Base-by-base conservation (phyloP, 2,888 invertebrate genomes). In the Copidosoma aretas region DNA sequence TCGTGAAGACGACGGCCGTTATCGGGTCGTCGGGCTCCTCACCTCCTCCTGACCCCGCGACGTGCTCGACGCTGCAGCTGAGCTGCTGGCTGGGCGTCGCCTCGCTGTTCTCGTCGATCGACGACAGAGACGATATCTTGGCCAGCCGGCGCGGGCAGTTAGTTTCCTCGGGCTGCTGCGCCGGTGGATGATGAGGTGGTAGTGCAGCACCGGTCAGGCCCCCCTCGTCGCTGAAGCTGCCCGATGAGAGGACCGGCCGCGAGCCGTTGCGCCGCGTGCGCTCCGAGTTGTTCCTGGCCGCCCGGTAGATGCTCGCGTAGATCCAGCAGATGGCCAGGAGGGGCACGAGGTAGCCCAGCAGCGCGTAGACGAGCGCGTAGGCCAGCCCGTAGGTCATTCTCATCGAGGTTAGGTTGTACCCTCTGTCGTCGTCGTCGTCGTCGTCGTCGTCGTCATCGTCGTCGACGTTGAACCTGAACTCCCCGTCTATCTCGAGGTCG, bases 221-320 rank as follows among this genome's bases (percentile, higher is more conserved):
- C 17, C 24, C 46, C 52, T 39, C 24, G 56, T 83, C 83, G 74
- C 74, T 78, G 70, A 83, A 81, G 65, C 82, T 82, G 1, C 76
- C 79, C 1, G 80, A 77, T 5, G 80, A 77, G 0, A 83, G 71
- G 1, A 82, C 79, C 25, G 83, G 83, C 32, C 81, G 75, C 0
- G 83, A 83, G 1, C 83, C 83, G 19, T 79, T 83, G 61, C 81
- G 82, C 51, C 86, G 82, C 63, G 90, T 88, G 22, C 90, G 84
- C 73, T 88, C 88, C 68, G 88, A 91, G 70, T 92, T 93, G 68
- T 89, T 88, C 73, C 90, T 89, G 10, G 93, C 93, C 12, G 93
- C 93, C 17, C 89, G 87, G 81, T 92, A 93, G 72, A 92, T 92
- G 72, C 90, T 87, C 25, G 89, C 86, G 81, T 93, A 93, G 81